phyloP scores from a whole-genome alignment of 2,113 vertebrate genomes.

The Neodontobutis hainanensis region DNA sequence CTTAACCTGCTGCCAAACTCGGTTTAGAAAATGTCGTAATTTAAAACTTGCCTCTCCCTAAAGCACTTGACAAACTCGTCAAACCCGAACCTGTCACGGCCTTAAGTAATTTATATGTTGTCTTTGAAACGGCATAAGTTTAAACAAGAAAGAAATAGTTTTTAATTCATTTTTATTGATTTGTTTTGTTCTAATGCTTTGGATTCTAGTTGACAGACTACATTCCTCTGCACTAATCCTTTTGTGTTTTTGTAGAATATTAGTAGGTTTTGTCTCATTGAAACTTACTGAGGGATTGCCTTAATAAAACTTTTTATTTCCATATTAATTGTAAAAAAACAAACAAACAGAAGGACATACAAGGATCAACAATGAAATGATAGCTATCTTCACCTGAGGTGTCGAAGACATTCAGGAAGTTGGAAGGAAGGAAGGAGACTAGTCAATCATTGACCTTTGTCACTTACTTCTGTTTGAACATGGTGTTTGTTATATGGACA shows the following conservation, averaged over 20 bases:
- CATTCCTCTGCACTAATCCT: background rate
- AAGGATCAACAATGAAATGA: too few relatives aligned
- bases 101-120: rapidly evolving
- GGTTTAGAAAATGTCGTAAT: background rate
- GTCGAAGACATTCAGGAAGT: too few relatives aligned
- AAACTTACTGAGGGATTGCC: background rate
- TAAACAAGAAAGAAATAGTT: background rate
- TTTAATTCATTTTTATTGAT: background rate
- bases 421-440: too few relatives aligned
- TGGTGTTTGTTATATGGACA: too few relatives aligned
- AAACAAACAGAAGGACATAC: too few relatives aligned
- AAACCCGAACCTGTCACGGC: rapidly evolving
- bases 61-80: rapidly evolving
- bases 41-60: background rate
- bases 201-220: background rate
- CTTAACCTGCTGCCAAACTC: background rate
- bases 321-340: too few relatives aligned
- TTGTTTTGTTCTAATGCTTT: background rate
- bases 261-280: background rate
- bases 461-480: too few relatives aligned
- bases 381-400: too few relatives aligned
- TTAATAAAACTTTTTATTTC: too few relatives aligned
- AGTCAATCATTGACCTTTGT: too few relatives aligned
- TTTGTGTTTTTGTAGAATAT: background rate
- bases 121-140: background rate